These are phyloP conservation scores for Accipiter superciliosus DNA, from an alignment of 2,797 vertebrate genomes.

Conservation along the genomic window DNA sequence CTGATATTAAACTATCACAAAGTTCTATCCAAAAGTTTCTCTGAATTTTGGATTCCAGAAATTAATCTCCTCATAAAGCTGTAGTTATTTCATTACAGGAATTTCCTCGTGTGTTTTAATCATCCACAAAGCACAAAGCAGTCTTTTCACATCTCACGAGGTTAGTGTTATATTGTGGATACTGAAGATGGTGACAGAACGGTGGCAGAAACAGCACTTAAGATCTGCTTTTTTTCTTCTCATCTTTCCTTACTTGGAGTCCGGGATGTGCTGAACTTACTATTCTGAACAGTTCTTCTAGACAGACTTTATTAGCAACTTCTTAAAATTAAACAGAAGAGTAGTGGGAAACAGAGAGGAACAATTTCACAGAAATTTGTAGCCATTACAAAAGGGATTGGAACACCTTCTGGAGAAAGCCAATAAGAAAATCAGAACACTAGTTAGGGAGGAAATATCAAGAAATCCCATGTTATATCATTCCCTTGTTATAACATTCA, in stretches of 20 bases:
- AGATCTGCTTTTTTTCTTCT: not conserved
- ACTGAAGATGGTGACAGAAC: not conserved
- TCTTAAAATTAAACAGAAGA: not conserved
- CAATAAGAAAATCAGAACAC: not conserved
- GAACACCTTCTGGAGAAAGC: not conserved
- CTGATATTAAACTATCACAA: not conserved
- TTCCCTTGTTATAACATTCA: not conserved
- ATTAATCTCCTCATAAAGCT: not conserved
- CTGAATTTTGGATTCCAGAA: not conserved
- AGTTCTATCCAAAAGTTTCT: not conserved
- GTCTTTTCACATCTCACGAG: not conserved
- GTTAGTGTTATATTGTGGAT: not conserved
- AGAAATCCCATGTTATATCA: not conserved
- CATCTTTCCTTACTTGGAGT: not conserved
- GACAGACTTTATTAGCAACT: not conserved
- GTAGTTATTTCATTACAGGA: not conserved
- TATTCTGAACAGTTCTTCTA: not conserved
- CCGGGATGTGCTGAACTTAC: not conserved
- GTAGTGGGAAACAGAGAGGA: not conserved
- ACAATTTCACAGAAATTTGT: not conserved
- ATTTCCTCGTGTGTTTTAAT: not conserved
- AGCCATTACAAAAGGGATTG: not conserved
- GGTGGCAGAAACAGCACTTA: not conserved
- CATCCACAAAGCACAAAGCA: not conserved
- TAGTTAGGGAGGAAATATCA: not conserved